Base-by-base conservation (phyloP, 92 coral and sea anemone species). In the Palythoa heliodiscus region DNA sequence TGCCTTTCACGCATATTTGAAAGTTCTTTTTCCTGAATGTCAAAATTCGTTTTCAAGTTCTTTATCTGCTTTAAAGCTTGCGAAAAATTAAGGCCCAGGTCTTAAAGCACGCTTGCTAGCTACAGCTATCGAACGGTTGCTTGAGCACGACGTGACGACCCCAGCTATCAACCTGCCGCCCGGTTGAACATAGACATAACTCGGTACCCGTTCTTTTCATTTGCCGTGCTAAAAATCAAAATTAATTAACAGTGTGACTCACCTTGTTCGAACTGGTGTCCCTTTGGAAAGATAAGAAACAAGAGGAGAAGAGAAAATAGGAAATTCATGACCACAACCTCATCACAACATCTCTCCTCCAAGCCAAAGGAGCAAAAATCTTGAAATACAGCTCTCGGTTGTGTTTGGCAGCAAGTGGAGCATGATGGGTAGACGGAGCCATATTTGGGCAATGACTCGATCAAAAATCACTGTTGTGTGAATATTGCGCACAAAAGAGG, bases 321-420 rank as follows among this genome's bases (percentile, higher is more conserved):
- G 73, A 66, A 66, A 64, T 80, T 80, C 84, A 80, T 80, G 84
- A 80, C 84, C 84, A 66, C 84, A 80, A 66, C 73, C 73, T 80
- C 84, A 80, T 80, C 84, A 16, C 84, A 66, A 70, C 84, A 80
- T 80, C 74, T 80, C n/a, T 80, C 73, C 53, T 53, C 23, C 74
- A 47, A 43, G 50, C 9, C 50, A 43, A 29, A 66, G 84, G 73
- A 66, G 75, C 84, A 70, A 67, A 52, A 52, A 35, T 61, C 83
- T 80, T 58, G 84, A 47, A 63, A 74, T 29, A 64, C 58, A 53
- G 9, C 24, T 7, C 14, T 29, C 23, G 83, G 48, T 60, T 63
- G 55, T 20, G 73, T 52, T 63, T 50, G 64, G 57, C 83, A 47
- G 84, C 84, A 80, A 75, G 84, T 80, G 84, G 84, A 17, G 84